A percentile compares a stretch with the other conserved stretches of the same genome.
These are phyloP conservation scores for Scomberomorus guttatus DNA, from an alignment of 2,797 vertebrate species.

Conservation along the genomic window DNA sequence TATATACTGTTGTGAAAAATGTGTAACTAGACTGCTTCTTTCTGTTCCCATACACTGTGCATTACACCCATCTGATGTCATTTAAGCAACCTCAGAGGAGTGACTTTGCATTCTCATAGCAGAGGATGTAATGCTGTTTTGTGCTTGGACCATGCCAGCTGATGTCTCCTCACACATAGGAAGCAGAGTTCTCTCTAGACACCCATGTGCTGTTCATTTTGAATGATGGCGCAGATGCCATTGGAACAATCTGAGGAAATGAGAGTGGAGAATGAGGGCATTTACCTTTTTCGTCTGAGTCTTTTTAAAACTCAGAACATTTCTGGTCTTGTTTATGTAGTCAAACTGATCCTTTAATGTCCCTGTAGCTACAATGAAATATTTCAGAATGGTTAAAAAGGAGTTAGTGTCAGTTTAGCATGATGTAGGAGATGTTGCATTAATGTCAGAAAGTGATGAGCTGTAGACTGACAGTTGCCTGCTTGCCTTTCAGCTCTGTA, in stretches of 20 bases:
- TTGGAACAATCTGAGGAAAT: constrained; percentile 71
- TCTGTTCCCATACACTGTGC: constrained; percentile 18
- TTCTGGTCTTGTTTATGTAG: background rate
- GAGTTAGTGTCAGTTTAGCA: background rate
- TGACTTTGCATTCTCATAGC: constrained; percentile 4
- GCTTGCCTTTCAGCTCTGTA: constrained; percentile 67
- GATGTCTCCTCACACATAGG: constrained; percentile 62
- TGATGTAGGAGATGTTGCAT: background rate
- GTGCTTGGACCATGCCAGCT: constrained; percentile 12
- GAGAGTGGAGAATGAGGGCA: constrained; percentile 20
- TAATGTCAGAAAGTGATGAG: background rate
- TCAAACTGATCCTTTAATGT: background rate
- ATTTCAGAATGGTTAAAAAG: background rate
- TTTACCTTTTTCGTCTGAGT: constrained; percentile 2
- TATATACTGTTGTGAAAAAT: background rate
- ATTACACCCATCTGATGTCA: constrained; percentile 17
- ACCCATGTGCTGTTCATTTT: constrained; percentile 31
- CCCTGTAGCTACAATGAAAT: background rate
- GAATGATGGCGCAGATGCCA: constrained; percentile 33
- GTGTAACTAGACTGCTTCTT: background rate
- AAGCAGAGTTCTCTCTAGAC: constrained; percentile 38
- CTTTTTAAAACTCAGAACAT: background rate
- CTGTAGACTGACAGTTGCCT: background rate
- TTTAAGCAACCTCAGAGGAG: constrained; percentile 24
- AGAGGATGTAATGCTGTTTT: constrained; percentile 40